A percentile compares a stretch with the other conserved stretches of the same genome.
Conservation (phyloP, 2,113 vertebrate genomes). For the Sapayoa aenigma region DNA sequence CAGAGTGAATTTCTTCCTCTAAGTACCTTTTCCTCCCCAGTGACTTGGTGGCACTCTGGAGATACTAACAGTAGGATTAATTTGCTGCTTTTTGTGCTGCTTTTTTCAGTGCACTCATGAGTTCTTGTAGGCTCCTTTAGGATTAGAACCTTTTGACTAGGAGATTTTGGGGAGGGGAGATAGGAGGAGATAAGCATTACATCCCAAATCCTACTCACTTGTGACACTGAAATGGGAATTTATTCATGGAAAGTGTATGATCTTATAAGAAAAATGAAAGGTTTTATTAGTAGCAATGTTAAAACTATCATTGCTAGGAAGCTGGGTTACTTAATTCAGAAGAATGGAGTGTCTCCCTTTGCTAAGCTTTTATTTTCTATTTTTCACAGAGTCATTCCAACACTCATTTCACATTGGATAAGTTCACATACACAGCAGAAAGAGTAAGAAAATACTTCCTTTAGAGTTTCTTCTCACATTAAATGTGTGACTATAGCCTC, state of each 20-base stretch:
- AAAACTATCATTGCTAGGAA: neutral
- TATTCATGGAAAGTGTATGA: neutral
- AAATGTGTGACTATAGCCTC: neutral
- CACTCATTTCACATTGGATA: neutral
- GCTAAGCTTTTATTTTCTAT: neutral
- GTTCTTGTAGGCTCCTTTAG: neutral
- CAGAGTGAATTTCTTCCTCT: neutral
- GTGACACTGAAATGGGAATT: neutral
- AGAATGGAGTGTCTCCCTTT: neutral
- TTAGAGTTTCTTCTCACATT: neutral
- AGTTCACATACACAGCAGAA: neutral
- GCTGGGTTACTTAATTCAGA: neutral
- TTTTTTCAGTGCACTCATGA: neutral
- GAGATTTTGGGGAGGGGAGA: neutral
- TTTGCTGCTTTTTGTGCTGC: neutral
- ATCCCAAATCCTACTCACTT: neutral
- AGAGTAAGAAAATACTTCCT: neutral
- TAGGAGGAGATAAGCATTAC: neutral
- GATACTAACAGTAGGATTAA: neutral
- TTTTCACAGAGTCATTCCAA: neutral
- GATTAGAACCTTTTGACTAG: neutral
- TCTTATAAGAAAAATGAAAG: neutral
- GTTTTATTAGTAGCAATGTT: neutral
- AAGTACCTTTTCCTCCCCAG: neutral
- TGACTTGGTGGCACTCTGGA: neutral